phyloP scores from a whole-genome alignment of 2,797 vertebrate genomes.

The Coregonus suidteri region DNA sequence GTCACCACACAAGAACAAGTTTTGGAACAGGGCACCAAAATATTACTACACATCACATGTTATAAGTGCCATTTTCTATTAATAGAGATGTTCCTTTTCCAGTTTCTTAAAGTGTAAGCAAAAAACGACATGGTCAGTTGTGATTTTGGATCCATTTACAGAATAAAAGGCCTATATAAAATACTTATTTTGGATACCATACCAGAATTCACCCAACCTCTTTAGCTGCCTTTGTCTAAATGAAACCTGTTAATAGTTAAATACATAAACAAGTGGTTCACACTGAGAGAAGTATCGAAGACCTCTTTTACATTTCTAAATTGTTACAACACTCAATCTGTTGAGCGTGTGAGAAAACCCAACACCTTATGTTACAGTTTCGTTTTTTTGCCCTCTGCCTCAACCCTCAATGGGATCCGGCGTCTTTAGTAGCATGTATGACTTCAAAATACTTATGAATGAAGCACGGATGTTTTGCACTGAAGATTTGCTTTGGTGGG shows the following conservation, averaged over 20 bases:
- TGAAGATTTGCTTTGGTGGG: background rate
- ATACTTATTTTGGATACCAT: background rate
- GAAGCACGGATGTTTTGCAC: background rate
- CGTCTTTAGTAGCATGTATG: background rate
- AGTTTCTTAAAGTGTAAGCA: background rate
- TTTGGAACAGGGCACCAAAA: constrained; percentile 49
- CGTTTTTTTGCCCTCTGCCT: background rate
- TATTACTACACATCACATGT: constrained; percentile 33
- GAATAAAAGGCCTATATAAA: background rate
- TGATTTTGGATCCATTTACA: background rate
- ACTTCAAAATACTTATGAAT: background rate
- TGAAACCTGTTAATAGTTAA: too few species aligned
- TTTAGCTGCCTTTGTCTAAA: too few species aligned
- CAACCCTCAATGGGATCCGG: background rate
- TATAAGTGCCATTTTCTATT: constrained; percentile 20
- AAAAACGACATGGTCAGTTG: background rate
- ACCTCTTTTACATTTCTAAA: too few species aligned
- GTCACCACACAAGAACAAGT: constrained; percentile 71
- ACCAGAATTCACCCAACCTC: background rate
- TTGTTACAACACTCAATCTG: background rate
- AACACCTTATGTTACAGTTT: background rate
- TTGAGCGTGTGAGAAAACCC: background rate
- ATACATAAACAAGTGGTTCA: too few species aligned
- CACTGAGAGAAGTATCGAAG: too few species aligned
- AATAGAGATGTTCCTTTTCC: background rate